Evolutionary conservation across 1,140 invertebrate genomes (phyloP), one percentile per base, ranked within the genome.

Genomic region (Drosophila carrolli): DNA sequence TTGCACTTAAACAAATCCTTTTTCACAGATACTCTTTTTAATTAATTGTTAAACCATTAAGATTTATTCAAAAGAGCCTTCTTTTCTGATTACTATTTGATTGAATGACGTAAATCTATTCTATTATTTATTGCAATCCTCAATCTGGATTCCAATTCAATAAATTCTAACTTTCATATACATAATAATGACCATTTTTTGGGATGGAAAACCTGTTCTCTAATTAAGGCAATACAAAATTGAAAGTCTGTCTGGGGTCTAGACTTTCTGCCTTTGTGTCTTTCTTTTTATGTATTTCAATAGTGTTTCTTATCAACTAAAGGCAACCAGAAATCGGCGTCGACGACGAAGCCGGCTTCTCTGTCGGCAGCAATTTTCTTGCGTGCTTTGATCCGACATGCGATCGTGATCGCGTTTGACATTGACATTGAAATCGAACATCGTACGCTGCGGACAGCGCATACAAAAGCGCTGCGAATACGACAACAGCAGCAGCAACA

Each of bases 351-450:
- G 47, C 32, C 48, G 29, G 29, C 48, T n/a, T 9, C 53, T 43
- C 38, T 27, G 78, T 57, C 55, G 57, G 72, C 79, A 35, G 37
- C 48, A 67, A 65, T 76, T 83, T 72, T 14, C 56, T 76, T 72
- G 72, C 81, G 57, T 79, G 80, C 63, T 66, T 60, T 10, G 57
- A 66, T 62, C 68, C 48, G 53, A 67, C 79, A 81, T 81, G 81
- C 81, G 80, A 84, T 84, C 71, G 65, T 50, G 76, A 83, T 79
- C 72, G 81, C 35, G 61, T 83, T 84, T 83, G 81, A 83, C 81
- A 83, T 83, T 83, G 81, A 83, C 81, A 83, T 83, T 83, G 81
- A 83, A 83, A 84, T 63, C 29, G 76, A 79, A 79, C 55, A 74
- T 72, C 68, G 68, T 48, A 60, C 40, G 19, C 50, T 23, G 43